Evolutionary conservation across 1,140 invertebrate species (phyloP).

Genomic region (Lepidurus apus): DNA sequence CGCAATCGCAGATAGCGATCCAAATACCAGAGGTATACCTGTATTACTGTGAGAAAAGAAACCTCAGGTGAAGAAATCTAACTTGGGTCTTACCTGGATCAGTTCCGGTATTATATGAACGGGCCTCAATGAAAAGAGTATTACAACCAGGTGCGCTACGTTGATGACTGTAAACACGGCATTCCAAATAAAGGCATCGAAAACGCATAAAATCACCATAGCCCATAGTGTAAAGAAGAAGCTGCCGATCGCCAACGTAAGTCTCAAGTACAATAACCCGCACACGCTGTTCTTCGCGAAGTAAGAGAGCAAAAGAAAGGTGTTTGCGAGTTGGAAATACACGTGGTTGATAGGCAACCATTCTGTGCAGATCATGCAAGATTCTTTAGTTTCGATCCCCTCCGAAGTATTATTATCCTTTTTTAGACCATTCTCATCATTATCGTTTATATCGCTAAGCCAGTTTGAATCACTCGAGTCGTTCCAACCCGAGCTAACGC

Average conservation of each 20-base stretch:
- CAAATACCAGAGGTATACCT: background rate
- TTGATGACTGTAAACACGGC: constrained; percentile 74
- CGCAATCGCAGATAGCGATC: no score
- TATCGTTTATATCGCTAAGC: background rate
- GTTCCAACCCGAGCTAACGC: background rate
- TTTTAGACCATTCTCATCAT: background rate
- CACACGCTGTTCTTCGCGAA: constrained; percentile 70
- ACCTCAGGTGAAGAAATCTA: no score
- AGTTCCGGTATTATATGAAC: constrained; percentile 66
- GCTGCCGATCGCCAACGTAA: constrained; percentile 67
- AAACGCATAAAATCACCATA: constrained; percentile 73
- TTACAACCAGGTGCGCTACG: constrained; percentile 69
- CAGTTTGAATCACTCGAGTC: background rate
- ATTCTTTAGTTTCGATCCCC: background rate
- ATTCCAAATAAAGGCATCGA: constrained; percentile 82
- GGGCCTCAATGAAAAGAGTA: constrained; percentile 73
- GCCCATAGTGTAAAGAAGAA: constrained; percentile 73
- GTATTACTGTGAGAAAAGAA: no score
- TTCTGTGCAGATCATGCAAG: constrained; percentile 42
- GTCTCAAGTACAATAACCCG: constrained; percentile 70
- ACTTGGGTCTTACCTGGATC: constrained; percentile 57
- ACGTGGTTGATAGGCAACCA: constrained; percentile 59
- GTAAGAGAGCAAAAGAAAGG: constrained; percentile 72
- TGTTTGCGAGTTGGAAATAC: constrained; percentile 77
- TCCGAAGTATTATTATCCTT: background rate